Percentiles rank a stretch among this genome's conserved stretches.
Conservation (phyloP, 2,113 vertebrate species). For the Malurus melanocephalus region DNA sequence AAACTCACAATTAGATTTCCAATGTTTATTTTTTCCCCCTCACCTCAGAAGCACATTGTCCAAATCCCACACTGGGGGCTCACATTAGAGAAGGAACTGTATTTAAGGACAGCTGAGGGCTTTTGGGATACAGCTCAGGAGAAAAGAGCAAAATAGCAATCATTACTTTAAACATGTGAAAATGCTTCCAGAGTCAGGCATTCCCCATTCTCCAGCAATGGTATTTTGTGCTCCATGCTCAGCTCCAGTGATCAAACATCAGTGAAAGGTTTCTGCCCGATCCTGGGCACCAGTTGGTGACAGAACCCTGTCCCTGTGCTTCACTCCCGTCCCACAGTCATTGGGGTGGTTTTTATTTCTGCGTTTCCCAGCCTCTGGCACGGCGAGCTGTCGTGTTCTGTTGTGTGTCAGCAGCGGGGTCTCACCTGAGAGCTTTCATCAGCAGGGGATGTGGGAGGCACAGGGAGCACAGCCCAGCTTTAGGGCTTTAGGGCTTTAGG, state of each 20-base stretch:
- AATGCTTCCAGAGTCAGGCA: background rate
- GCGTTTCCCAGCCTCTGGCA: background rate
- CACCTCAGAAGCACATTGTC: background rate
- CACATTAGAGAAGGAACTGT: background rate
- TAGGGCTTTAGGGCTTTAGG: too few species aligned
- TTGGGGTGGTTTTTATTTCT: background rate
- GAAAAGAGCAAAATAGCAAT: background rate
- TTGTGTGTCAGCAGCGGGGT: constrained; percentile 23
- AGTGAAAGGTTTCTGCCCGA: background rate
- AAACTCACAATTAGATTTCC: background rate
- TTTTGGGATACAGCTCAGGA: background rate
- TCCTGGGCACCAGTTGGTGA: background rate
- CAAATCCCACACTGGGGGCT: background rate
- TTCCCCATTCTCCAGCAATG: background rate
- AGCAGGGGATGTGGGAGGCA: constrained; percentile 40
- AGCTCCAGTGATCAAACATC: background rate
- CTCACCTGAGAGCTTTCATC: constrained; percentile 32
- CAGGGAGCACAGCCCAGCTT: constrained; percentile 47
- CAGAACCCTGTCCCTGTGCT: background rate
- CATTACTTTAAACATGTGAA: background rate
- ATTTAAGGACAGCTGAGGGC: background rate
- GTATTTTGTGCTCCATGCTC: background rate
- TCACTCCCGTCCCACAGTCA: background rate
- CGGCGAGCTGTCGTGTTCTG: background rate
- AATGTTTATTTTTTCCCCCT: background rate